These are phyloP conservation scores for Amphipyra berbera DNA, from an alignment of 2,888 invertebrate species.

Conservation along the genomic window DNA sequence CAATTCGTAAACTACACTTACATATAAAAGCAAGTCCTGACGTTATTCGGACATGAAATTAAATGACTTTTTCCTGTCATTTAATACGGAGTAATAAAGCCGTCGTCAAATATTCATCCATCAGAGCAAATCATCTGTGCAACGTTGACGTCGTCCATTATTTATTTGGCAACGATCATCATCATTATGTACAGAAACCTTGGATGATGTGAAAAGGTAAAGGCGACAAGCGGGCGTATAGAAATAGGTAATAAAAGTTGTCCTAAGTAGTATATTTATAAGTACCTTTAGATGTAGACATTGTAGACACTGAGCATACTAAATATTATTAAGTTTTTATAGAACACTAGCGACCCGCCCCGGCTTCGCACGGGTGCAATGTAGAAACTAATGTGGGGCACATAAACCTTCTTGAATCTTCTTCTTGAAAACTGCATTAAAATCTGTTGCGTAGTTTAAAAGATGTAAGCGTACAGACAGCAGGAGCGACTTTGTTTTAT, in stretches of 20 bases:
- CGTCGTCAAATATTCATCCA: slow-evolving; percentile 71
- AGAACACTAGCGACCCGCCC: no score
- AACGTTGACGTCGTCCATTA: slow-evolving; percentile 70
- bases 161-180: slow-evolving; percentile 84
- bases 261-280: no score
- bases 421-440: no score
- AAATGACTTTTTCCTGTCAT: slow-evolving; percentile 51
- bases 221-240: slow-evolving; percentile 35
- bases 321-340: no score
- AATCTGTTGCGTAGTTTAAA: no score
- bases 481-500: no score
- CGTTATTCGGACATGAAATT: slow-evolving; percentile 39
- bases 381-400: no score
- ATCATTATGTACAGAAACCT: slow-evolving; percentile 71
- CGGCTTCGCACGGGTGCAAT: no score
- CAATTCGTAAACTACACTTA: neutral
- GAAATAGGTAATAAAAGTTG: neutral
- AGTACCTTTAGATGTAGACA: no score
- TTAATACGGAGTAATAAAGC: slow-evolving; percentile 54
- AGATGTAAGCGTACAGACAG: no score
- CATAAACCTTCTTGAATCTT: no score
- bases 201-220: slow-evolving; percentile 47
- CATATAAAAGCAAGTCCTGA: slow-evolving; percentile 7
- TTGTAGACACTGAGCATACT: no score
- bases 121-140: slow-evolving; percentile 77